Percentiles rank a stretch among this genome's conserved stretches.
These are phyloP conservation scores for Gymnogyps californianus DNA, from an alignment of 2,113 vertebrate species.

Conservation along the genomic window DNA sequence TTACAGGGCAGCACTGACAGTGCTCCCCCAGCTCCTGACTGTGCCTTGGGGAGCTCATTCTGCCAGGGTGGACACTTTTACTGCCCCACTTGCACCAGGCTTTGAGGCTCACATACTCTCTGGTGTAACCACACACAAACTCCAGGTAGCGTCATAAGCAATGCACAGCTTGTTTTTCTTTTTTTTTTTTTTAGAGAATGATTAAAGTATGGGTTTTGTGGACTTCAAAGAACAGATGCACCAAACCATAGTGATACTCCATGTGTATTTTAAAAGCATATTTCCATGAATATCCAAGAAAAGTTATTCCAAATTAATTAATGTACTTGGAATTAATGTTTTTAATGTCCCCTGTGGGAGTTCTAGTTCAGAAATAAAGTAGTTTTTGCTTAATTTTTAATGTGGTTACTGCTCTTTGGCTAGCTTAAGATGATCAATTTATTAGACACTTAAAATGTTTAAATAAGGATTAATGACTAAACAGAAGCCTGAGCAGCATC, in stretches of 20 bases:
- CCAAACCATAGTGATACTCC: neutral
- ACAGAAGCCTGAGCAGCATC: neutral
- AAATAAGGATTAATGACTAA: neutral
- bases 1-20: neutral
- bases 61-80: accelerated
- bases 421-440: neutral
- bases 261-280: neutral
- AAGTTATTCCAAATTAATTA: neutral
- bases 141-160: neutral
- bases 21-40: neutral
- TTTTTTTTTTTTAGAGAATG: neutral
- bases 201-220: neutral
- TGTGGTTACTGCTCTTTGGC: neutral
- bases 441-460: neutral
- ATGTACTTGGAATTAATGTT: neutral
- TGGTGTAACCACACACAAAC: neutral
- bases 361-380: neutral
- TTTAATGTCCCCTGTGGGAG: neutral
- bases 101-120: no score
- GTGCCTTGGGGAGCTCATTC: neutral
- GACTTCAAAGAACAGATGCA: neutral
- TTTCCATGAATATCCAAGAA: neutral
- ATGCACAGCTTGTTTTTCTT: neutral
- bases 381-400: neutral
- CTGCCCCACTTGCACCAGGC: accelerated